Conservation (phyloP, 2,888 invertebrate species). For the Parapristionchus giblindavisi region DNA sequence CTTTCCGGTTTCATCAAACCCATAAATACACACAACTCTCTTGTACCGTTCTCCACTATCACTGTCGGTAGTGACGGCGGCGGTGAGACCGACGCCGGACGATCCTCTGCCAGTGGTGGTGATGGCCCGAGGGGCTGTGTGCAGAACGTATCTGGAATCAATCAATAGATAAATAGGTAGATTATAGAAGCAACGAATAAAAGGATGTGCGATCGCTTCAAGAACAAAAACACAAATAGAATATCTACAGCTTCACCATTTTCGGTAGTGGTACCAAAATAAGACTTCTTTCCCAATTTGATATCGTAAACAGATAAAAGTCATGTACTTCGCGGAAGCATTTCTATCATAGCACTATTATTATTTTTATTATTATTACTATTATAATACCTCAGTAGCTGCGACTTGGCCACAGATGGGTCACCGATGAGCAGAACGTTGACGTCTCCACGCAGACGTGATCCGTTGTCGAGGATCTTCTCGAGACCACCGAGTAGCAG, state of each 20-base stretch:
- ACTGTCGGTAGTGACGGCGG: constrained; percentile 93
- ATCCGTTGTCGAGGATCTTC: constrained; percentile 85
- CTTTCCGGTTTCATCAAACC: too few relatives aligned
- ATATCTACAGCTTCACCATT: too few relatives aligned
- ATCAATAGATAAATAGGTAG: not conserved
- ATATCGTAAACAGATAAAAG: too few relatives aligned
- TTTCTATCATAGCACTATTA: too few relatives aligned
- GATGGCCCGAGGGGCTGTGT: constrained; percentile 93
- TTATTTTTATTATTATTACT: too few relatives aligned
- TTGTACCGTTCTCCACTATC: constrained; percentile 77
- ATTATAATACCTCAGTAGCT: constrained; percentile 74
- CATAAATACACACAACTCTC: not conserved
- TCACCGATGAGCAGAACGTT: constrained; percentile 95
- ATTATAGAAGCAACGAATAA: too few relatives aligned
- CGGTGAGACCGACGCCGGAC: constrained; percentile 96
- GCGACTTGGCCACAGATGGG: constrained; percentile 98
- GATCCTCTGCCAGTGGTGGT: constrained; percentile 97
- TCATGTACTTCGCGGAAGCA: too few relatives aligned
- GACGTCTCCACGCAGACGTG: constrained; percentile 86
- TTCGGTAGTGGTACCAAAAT: too few relatives aligned
- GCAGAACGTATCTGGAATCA: constrained; percentile 82
- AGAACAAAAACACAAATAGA: too few relatives aligned
- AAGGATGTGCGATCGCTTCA: too few relatives aligned
- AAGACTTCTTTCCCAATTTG: too few relatives aligned
- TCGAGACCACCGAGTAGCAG: constrained; percentile 93